A percentile compares a stretch with the other conserved stretches of the same genome.
Evolutionary conservation across 2,113 vertebrate genomes (phyloP).

Genomic region (Suricata suricatta): DNA sequence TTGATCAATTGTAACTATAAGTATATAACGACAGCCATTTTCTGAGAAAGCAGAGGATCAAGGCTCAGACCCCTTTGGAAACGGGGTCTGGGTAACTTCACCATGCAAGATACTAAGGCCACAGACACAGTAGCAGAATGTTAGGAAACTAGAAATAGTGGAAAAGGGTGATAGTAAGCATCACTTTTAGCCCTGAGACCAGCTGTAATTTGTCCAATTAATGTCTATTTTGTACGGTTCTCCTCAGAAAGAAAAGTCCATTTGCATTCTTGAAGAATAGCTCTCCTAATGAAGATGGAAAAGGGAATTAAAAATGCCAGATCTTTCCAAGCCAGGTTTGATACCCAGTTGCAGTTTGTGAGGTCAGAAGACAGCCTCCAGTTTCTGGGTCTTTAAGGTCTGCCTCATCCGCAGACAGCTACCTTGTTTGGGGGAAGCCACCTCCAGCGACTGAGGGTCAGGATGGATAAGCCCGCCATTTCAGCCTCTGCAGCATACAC

Average conservation of each 20-base stretch:
- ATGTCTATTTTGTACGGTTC: background rate
- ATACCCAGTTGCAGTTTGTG: background rate
- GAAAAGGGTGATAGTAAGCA: background rate
- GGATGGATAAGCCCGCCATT: background rate
- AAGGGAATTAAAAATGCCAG: background rate
- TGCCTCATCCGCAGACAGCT: background rate
- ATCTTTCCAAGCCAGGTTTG: background rate
- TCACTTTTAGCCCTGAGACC: background rate
- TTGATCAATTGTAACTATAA: background rate
- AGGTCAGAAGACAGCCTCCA: background rate
- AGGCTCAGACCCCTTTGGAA: background rate
- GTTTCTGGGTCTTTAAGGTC: background rate
- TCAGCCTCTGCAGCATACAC: background rate
- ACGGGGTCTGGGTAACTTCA: background rate
- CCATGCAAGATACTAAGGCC: background rate
- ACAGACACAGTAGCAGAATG: background rate
- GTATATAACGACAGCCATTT: background rate
- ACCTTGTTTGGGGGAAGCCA: background rate
- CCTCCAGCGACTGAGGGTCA: background rate
- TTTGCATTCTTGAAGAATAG: background rate
- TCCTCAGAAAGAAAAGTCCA: background rate
- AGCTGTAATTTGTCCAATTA: background rate
- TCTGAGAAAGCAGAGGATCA: background rate
- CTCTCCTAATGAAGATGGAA: background rate
- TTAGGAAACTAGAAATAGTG: background rate